Evolutionary conservation across 2,113 vertebrate genomes (phyloP).

Genomic region (Elephantulus edwardii): DNA sequence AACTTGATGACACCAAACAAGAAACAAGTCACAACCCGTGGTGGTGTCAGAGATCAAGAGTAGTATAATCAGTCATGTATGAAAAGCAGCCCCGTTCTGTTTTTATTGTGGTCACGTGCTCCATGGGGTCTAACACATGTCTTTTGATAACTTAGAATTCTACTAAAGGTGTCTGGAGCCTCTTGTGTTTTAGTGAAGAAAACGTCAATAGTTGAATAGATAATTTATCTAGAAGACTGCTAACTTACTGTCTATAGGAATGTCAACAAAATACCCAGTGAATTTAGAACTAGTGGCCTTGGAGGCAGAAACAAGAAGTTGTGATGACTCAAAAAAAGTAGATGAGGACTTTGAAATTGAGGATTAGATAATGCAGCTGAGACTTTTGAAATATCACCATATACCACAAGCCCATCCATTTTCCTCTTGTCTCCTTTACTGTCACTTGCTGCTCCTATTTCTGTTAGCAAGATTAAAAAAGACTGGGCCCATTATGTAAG

Average conservation of each 20-base stretch:
- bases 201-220: conserved; percentile 10
- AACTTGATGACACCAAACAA: no score
- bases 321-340: neutral
- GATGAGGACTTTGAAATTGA: neutral
- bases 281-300: conserved; percentile 9
- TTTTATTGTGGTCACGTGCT: neutral
- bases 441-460: neutral
- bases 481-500: neutral
- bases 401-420: neutral
- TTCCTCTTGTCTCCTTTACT: neutral
- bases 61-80: neutral
- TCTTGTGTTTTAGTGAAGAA: conserved; percentile 3
- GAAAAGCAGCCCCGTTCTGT: neutral
- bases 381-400: neutral
- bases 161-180: neutral
- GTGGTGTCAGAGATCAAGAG: neutral
- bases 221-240: conserved; percentile 1
- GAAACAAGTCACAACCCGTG: no score
- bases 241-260: neutral
- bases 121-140: neutral
- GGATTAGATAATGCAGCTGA: neutral
- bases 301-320: neutral
- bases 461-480: neutral
- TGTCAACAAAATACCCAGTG: neutral
- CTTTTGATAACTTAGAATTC: conserved; percentile 38